Percentiles rank a stretch among this genome's conserved stretches.
Evolutionary conservation across 1,140 invertebrate genomes (phyloP).

Genomic region (Pinna nobilis): DNA sequence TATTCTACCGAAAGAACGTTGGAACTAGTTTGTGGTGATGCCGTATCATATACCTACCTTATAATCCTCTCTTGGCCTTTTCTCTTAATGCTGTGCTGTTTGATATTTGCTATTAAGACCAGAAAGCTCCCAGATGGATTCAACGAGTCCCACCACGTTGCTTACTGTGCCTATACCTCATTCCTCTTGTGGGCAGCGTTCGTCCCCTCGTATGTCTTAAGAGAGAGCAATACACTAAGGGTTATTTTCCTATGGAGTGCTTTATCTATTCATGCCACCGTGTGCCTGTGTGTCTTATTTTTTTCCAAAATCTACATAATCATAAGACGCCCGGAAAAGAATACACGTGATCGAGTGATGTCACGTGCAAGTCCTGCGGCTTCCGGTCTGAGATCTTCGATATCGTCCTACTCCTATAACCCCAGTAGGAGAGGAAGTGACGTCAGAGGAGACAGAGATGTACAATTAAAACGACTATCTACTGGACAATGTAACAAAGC

Average conservation of each 20-base stretch:
- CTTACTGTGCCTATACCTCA: conserved; percentile 61
- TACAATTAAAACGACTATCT: too few relatives aligned
- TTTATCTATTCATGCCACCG: conserved; percentile 49
- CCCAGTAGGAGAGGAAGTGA: too few relatives aligned
- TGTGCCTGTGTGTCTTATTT: conserved; percentile 52
- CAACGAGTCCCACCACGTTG: conserved; percentile 61
- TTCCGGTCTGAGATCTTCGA: too few relatives aligned
- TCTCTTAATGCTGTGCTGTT: conserved; percentile 89
- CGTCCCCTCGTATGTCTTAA: conserved; percentile 57
- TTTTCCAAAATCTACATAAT: conserved; percentile 75
- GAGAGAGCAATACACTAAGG: conserved; percentile 39
- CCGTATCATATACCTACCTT: conserved; percentile 33
- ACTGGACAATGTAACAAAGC: too few relatives aligned
- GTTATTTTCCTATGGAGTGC: conserved; percentile 47
- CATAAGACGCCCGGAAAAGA: conserved; percentile 35
- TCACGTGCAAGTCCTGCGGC: too few relatives aligned
- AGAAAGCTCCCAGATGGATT: conserved; percentile 62
- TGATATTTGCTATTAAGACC: conserved; percentile 87
- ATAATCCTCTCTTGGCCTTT: conserved; percentile 86
- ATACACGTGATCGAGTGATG: conserved; percentile 37
- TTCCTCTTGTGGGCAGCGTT: conserved; percentile 63
- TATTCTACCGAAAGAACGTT: conserved; percentile 17
- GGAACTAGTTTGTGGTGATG: conserved; percentile 20
- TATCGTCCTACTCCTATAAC: too few relatives aligned
- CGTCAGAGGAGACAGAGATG: too few relatives aligned